phyloP scores from a whole-genome alignment of 23 tunicate species.

The Styela clava region DNA sequence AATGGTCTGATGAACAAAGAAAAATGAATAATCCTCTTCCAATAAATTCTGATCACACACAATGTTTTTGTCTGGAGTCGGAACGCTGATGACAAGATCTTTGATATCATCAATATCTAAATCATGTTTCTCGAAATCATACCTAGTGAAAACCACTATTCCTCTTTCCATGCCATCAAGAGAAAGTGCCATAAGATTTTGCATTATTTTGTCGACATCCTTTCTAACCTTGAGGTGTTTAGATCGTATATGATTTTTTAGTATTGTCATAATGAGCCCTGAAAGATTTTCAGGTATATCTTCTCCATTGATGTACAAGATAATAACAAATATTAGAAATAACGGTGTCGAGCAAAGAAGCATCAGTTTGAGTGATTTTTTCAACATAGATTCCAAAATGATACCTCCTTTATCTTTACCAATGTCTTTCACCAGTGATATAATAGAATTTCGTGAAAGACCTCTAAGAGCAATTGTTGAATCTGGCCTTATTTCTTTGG shows the following conservation, averaged over 20 bases:
- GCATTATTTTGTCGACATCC: background rate
- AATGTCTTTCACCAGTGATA: constrained; percentile 2
- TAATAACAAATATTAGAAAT: constrained; percentile 7
- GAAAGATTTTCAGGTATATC: constrained; percentile 13
- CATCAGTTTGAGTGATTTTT: constrained; percentile 25
- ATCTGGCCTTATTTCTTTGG: constrained; percentile 5
- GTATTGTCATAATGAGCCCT: constrained; percentile 4
- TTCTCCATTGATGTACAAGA: background rate
- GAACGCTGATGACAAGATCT: constrained; percentile 13
- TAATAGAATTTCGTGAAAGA: background rate
- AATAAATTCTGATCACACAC: background rate
- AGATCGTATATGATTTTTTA: constrained; percentile 14
- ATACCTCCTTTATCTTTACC: background rate
- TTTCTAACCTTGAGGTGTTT: background rate
- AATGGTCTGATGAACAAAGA: constrained; percentile 10
- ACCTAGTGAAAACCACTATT: constrained; percentile 2
- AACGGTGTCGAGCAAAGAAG: constrained; percentile 13
- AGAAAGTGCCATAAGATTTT: constrained; percentile 12
- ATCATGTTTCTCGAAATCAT: background rate
- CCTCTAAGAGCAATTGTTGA: constrained; percentile 7
- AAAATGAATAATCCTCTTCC: background rate
- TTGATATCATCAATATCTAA: constrained; percentile 4
- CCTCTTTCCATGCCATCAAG: background rate
- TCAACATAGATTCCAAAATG: constrained; percentile 8
- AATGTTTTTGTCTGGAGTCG: background rate